phyloP scores from a whole-genome alignment of 1,140 invertebrate genomes.

The Yoshiicerus persimilis region DNA sequence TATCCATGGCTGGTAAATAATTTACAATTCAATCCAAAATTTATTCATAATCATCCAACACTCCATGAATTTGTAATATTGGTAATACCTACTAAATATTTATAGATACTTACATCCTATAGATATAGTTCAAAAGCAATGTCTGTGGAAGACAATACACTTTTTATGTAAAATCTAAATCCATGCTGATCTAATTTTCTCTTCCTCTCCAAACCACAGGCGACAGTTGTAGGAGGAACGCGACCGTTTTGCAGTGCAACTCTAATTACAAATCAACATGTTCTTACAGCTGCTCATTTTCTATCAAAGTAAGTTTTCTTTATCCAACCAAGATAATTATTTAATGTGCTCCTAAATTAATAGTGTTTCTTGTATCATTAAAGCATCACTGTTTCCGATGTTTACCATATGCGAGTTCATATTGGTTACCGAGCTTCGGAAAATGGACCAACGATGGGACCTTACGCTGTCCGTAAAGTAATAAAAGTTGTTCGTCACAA shows the following conservation, averaged over 20 bases:
- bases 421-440: constrained; percentile 31
- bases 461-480: constrained; percentile 31
- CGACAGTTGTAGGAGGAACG: constrained; percentile 20
- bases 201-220: background rate
- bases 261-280: constrained; percentile 30
- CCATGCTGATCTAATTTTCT: background rate
- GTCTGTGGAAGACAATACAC: too few relatives aligned
- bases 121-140: too few relatives aligned
- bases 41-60: background rate
- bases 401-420: constrained; percentile 36
- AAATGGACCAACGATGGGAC: constrained; percentile 27
- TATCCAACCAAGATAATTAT: too few relatives aligned
- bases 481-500: constrained; percentile 36
- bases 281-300: constrained; percentile 36
- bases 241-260: constrained; percentile 30
- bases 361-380: background rate
- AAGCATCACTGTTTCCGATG: constrained; percentile 35
- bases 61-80: background rate
- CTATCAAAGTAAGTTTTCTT: constrained; percentile 30
- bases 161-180: too few relatives aligned
- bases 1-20: constrained; percentile 43
- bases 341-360: too few relatives aligned
- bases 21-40: background rate
- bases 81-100: background rate
- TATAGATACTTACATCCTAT: background rate